Evolutionary conservation across 2,113 vertebrate species (phyloP), one percentile per base, ranked within the genome.

Genomic region (Phrynosoma platyrhinos): DNA sequence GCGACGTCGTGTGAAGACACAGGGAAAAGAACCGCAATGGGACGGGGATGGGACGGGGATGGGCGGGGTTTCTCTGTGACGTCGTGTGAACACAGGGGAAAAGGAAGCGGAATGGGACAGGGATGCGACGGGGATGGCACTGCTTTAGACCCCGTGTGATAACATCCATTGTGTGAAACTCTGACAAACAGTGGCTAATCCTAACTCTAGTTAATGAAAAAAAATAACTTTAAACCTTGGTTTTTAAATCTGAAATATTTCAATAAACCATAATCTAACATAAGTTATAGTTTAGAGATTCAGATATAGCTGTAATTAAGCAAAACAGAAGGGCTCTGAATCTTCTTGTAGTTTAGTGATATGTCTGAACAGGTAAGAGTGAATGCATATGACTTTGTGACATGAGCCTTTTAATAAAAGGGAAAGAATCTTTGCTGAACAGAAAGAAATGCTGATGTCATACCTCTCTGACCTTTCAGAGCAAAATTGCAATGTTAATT

Each of bases 401-500:
- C 55, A 80, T 6, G 2, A 16, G 8, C 16, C 18, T 69, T 40
- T 52, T 52, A 9, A 27, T 9, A 18, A 69, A 86, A 53, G 8
- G 69, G 2, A 40, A 25, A 27, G 82, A 81, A 71, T 89, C 23
- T 88, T 55, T 90, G 71, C 8, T 42, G 53, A 40, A 75, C 75
- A 55, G 32, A 76, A 13, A 79, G n/a, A 58, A 85, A 66, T 88
- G 30, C 55, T 75, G 90, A 12, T 53, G 2, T 82, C 74, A 90
- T 68, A 82, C 55, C 72, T 90, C 66, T 69, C 23, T 71, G 82
- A 69, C 40, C 42, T 71, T 47, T 66, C 64, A 69, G 64, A 69
- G 25, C 64, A 83, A 83, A 83, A 40, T 30, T 32, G 64, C 47
- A 27, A 47, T 69, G 27, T 40, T 69, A 83, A 83, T 47, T 69